phyloP scores from a whole-genome alignment of 2,888 invertebrate genomes.

The Tiphia femorata region DNA sequence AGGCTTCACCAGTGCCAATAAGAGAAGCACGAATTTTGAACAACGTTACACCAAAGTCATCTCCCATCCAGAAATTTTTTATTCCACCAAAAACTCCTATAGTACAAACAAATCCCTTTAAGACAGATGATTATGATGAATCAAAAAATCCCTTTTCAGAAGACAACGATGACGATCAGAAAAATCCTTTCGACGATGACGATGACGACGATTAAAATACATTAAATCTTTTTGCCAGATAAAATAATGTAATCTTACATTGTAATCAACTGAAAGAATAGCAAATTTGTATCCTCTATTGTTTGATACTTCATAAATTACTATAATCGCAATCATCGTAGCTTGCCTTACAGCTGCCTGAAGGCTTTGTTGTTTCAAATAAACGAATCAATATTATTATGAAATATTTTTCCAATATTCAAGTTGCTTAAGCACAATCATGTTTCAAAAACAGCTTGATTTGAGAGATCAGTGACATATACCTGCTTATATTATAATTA shows the following conservation, averaged over 20 bases:
- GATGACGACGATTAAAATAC: constrained; percentile 81
- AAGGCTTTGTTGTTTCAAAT: too few species aligned
- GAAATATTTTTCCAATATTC: too few species aligned
- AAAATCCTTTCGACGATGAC: constrained; percentile 72
- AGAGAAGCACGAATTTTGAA: constrained; percentile 59
- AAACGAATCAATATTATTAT: too few species aligned
- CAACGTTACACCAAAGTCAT: constrained; percentile 58
- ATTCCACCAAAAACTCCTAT: constrained; percentile 59
- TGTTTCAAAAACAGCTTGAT: too few species aligned
- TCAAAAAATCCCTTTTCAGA: constrained; percentile 76
- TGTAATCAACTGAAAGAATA: too few species aligned
- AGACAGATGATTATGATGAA: constrained; percentile 72
- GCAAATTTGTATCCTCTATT: too few species aligned
- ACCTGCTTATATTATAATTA: too few species aligned
- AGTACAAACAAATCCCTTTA: constrained; percentile 67
- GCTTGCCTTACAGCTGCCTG: too few species aligned
- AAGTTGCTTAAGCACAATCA: too few species aligned
- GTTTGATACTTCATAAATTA: too few species aligned
- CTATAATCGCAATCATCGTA: too few species aligned
- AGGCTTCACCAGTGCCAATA: constrained; percentile 60
- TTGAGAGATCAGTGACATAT: too few species aligned
- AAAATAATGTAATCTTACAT: constrained; percentile 21
- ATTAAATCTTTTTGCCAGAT: constrained; percentile 78
- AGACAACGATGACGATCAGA: constrained; percentile 71
- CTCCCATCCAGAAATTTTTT: constrained; percentile 59